Conservation (phyloP, 2,888 invertebrate species). For the Oscheius myriophilus region DNA sequence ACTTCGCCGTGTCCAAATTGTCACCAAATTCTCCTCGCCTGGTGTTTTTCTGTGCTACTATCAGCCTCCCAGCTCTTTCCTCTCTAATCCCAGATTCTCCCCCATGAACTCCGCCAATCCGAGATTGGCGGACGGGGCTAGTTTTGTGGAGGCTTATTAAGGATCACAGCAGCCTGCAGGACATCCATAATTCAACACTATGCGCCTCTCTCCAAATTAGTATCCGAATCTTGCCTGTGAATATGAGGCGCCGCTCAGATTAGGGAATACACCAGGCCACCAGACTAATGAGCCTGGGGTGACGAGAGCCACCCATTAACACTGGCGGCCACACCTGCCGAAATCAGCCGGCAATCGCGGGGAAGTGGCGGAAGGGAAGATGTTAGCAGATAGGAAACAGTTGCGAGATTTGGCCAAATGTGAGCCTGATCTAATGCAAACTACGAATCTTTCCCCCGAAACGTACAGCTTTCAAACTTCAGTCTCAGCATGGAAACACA, state of each 20-base stretch:
- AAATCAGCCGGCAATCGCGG: constrained; percentile 18
- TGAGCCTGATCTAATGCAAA: too few species aligned
- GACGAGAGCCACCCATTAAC: constrained; percentile 14
- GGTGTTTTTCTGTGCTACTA: too few species aligned
- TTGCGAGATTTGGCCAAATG: too few species aligned
- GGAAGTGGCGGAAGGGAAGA: too few species aligned
- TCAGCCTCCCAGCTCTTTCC: too few species aligned
- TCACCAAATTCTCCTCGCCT: background rate
- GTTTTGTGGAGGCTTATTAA: constrained; percentile 23
- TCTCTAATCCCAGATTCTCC: background rate
- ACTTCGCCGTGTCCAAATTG: constrained; percentile 14
- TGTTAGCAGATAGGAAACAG: too few species aligned
- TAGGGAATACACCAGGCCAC: constrained; percentile 30
- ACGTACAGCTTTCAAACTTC: too few species aligned
- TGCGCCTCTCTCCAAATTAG: constrained; percentile 33
- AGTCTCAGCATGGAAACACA: too few species aligned
- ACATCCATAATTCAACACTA: constrained; percentile 32
- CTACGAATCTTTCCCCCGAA: too few species aligned
- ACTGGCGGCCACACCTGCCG: constrained; percentile 21
- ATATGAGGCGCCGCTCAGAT: constrained; percentile 31
- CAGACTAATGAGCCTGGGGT: constrained; percentile 19
- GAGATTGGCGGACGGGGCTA: background rate
- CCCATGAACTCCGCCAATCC: background rate
- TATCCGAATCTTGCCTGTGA: constrained; percentile 30
- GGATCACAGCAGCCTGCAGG: constrained; percentile 17